Percentiles rank a stretch among this genome's conserved stretches.
Conservation (phyloP, 2,797 vertebrate genomes). For the Agapornis canus region DNA sequence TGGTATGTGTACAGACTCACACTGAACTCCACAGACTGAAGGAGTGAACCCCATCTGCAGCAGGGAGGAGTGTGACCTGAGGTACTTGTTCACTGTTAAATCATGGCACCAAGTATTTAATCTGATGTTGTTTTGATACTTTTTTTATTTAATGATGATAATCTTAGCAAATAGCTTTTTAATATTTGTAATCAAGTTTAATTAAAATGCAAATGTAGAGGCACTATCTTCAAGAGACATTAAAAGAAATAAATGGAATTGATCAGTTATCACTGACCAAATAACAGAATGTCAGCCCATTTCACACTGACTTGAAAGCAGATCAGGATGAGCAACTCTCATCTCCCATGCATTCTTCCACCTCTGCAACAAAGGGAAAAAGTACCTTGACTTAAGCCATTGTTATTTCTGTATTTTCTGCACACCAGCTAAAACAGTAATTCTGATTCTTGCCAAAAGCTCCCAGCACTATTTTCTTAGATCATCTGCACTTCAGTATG, state of each 20-base stretch:
- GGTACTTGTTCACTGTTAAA: background rate
- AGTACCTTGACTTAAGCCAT: background rate
- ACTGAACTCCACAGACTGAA: background rate
- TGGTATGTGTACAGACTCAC: background rate
- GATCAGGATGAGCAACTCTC: background rate
- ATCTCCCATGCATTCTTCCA: accelerated
- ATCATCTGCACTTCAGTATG: background rate
- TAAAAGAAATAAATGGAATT: background rate
- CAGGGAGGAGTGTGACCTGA: background rate
- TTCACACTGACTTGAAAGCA: background rate
- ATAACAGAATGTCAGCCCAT: background rate
- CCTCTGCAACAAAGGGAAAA: background rate
- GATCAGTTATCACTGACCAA: background rate
- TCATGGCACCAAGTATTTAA: background rate
- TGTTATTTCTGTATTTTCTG: background rate
- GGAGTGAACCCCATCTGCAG: background rate
- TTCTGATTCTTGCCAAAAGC: background rate
- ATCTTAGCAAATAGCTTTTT: background rate
- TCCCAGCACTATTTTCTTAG: background rate
- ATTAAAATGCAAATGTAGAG: background rate
- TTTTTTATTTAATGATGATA: background rate
- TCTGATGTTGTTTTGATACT: background rate
- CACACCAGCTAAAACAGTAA: background rate
- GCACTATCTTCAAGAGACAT: background rate
- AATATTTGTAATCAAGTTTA: background rate